Evolutionary conservation across 2,797 vertebrate genomes (phyloP).

Genomic region (Sebastes goodei): DNA sequence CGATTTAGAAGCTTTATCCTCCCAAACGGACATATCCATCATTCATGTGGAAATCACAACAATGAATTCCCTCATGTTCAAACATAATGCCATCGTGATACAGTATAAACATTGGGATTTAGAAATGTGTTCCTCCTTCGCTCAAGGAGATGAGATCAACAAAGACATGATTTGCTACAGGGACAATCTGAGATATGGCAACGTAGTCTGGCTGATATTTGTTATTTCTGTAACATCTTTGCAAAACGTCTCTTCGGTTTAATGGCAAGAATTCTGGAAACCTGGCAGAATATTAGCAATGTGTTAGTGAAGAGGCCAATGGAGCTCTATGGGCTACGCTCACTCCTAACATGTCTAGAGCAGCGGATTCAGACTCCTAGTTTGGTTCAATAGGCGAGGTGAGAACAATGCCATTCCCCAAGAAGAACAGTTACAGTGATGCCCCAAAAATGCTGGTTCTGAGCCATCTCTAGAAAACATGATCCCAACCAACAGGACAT

Average conservation of each 20-base stretch:
- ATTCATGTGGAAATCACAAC: not conserved
- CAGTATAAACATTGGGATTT: conserved; percentile 20
- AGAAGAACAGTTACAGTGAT: not conserved
- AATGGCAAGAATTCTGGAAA: not conserved
- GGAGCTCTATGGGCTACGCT: not conserved
- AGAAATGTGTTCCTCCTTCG: conserved; percentile 17
- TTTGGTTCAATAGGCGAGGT: not conserved
- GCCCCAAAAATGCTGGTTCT: not conserved
- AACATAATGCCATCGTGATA: conserved; percentile 10
- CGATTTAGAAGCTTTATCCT: not conserved
- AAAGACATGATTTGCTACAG: not conserved
- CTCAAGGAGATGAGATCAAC: not conserved
- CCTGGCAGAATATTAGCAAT: conserved; percentile 4
- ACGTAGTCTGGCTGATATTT: conserved; percentile 22
- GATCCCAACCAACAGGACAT: not conserved
- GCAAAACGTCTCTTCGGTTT: not conserved
- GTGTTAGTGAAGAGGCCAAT: not conserved
- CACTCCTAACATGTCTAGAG: not conserved
- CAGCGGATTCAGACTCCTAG: not conserved
- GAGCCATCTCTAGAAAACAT: not conserved
- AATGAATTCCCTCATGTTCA: not conserved
- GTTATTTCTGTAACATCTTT: not conserved
- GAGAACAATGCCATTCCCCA: not conserved
- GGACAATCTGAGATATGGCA: conserved; percentile 30
- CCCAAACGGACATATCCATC: not conserved